phyloP scores from a whole-genome alignment of 2,113 vertebrate genomes.

The Dryoscopus gambensis region DNA sequence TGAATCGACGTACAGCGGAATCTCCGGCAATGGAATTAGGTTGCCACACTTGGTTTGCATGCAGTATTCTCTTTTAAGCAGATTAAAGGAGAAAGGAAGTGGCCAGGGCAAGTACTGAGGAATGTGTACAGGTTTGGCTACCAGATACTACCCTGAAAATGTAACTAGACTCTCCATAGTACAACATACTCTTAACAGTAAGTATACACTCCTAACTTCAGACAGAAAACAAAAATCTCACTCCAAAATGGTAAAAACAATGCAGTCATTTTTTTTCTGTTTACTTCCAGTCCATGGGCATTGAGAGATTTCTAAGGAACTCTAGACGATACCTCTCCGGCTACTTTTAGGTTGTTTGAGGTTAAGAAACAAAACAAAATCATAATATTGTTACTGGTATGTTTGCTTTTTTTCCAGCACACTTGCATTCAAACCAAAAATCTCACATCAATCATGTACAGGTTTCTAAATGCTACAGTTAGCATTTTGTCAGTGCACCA shows the following conservation, averaged over 20 bases:
- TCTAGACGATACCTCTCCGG: slow-evolving; percentile 62
- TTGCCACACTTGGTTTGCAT: slow-evolving; percentile 52
- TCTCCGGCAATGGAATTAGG: background rate
- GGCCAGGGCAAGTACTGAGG: slow-evolving; percentile 12
- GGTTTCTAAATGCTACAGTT: slow-evolving; percentile 54
- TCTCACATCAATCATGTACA: slow-evolving; percentile 21
- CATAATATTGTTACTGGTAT: background rate
- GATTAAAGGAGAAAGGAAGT: slow-evolving; percentile 45
- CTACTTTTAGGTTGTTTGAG: slow-evolving; percentile 62
- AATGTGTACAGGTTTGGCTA: slow-evolving; percentile 52
- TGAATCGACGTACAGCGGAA: slow-evolving; percentile 51
- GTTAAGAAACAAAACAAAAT: slow-evolving; percentile 44
- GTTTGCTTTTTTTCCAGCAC: slow-evolving; percentile 41
- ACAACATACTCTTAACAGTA: slow-evolving; percentile 61
- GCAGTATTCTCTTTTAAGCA: slow-evolving; percentile 60
- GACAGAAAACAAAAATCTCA: slow-evolving; percentile 15
- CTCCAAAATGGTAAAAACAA: slow-evolving; percentile 56
- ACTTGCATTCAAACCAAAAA: slow-evolving; percentile 44
- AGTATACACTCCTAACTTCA: slow-evolving; percentile 52
- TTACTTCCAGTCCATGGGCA: slow-evolving; percentile 73
- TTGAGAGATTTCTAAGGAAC: slow-evolving; percentile 62
- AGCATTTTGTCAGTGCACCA: slow-evolving; percentile 48
- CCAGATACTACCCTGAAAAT: slow-evolving; percentile 41
- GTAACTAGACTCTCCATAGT: slow-evolving; percentile 39
- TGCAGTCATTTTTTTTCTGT: slow-evolving; percentile 47